phyloP scores from a whole-genome alignment of 2,797 vertebrate species.

The Spinibarbus caldwelli region DNA sequence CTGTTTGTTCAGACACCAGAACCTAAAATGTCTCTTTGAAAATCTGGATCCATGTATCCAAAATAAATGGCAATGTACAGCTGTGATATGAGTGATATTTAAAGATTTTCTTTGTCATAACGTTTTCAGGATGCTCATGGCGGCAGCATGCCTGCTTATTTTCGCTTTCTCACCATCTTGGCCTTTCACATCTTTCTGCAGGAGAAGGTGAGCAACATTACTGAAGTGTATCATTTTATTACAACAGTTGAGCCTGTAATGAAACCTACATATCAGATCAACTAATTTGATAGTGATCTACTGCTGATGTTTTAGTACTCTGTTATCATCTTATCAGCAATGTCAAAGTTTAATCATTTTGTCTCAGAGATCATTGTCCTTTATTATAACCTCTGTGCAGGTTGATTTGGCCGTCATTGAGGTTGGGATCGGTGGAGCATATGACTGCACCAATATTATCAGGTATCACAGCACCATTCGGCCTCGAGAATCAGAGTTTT shows the following conservation, averaged over 20 bases:
- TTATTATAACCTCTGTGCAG: slow-evolving; percentile 68
- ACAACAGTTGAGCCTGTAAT: neutral
- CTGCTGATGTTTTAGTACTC: neutral
- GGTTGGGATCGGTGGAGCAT: slow-evolving; percentile 94
- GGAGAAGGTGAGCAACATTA: slow-evolving; percentile 82
- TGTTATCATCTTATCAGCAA: neutral
- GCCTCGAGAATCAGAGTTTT: neutral
- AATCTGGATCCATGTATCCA: neutral
- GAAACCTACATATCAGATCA: neutral
- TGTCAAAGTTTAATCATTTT: neutral
- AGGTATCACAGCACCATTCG: slow-evolving; percentile 72
- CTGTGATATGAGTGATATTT: neutral
- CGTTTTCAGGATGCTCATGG: slow-evolving; percentile 72
- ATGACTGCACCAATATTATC: slow-evolving; percentile 96
- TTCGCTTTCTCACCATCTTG: slow-evolving; percentile 96
- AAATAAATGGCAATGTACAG: neutral
- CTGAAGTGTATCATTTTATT: neutral
- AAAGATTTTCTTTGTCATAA: neutral
- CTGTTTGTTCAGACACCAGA: neutral
- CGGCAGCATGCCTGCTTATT: slow-evolving; percentile 88
- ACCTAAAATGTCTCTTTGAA: neutral
- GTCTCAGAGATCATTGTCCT: neutral
- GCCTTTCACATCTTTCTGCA: slow-evolving; percentile 95
- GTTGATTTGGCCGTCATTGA: slow-evolving; percentile 94
- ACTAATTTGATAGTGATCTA: neutral